Evolutionary conservation across 2,797 vertebrate genomes (phyloP).

Genomic region (Pelobates cultripes): DNA sequence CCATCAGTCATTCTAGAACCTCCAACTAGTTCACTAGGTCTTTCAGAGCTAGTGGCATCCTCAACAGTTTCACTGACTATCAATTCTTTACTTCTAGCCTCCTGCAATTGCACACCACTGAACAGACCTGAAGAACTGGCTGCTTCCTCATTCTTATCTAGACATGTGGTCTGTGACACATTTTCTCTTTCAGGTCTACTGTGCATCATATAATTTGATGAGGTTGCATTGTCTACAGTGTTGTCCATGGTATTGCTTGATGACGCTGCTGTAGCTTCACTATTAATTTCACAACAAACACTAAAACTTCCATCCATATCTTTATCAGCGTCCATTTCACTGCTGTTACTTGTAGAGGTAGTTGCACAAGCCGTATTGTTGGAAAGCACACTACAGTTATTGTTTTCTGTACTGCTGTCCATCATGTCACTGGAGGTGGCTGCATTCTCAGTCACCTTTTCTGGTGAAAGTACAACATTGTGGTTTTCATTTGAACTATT

Average conservation of each 20-base stretch:
- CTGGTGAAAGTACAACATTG: neutral
- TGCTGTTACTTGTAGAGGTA: slow-evolving; percentile 16
- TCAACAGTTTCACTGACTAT: slow-evolving; percentile 10
- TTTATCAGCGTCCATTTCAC: neutral
- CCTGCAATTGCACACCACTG: neutral
- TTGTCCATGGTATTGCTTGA: slow-evolving; percentile 35
- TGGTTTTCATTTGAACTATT: neutral
- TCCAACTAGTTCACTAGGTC: slow-evolving; percentile 53
- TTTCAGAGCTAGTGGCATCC: slow-evolving; percentile 70
- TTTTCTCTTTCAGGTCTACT: slow-evolving; percentile 4
- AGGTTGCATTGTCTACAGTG: slow-evolving; percentile 35
- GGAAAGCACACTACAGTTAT: slow-evolving; percentile 2
- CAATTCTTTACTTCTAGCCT: neutral
- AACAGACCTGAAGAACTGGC: slow-evolving; percentile 39
- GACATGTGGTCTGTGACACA: neutral
- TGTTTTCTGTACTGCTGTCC: slow-evolving; percentile 37
- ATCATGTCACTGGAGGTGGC: slow-evolving; percentile 46
- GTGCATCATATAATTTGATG: slow-evolving; percentile 37
- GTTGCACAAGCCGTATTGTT: slow-evolving; percentile 30
- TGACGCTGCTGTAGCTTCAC: slow-evolving; percentile 51
- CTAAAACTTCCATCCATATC: neutral
- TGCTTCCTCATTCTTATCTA: slow-evolving; percentile 38
- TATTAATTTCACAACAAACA: slow-evolving; percentile 33
- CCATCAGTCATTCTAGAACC: neutral
- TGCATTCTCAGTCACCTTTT: slow-evolving; percentile 30